phyloP scores from a whole-genome alignment of 2,797 vertebrate species.

The Gambelia wislizenii region DNA sequence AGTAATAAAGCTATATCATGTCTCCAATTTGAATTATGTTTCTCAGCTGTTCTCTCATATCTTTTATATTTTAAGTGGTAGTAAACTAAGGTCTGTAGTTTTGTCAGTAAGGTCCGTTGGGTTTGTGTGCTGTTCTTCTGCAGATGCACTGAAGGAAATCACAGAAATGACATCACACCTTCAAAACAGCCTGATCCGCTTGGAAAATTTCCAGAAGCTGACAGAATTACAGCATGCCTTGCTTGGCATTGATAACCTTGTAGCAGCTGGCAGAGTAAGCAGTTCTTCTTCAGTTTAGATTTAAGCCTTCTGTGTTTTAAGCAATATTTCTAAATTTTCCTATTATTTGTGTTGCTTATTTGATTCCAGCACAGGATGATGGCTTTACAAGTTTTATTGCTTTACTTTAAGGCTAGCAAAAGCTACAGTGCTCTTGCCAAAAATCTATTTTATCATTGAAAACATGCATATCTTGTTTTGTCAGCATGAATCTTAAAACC shows the following conservation, averaged over 20 bases:
- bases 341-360: conserved; percentile 3
- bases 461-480: background rate
- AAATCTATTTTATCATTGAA: background rate
- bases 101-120: background rate
- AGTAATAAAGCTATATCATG: rapidly evolving
- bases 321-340: background rate
- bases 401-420: background rate
- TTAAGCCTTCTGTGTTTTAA: background rate
- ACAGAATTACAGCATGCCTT: conserved; percentile 94
- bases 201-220: conserved; percentile 97
- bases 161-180: conserved; percentile 88
- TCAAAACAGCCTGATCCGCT: conserved; percentile 89
- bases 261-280: conserved; percentile 88
- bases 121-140: background rate
- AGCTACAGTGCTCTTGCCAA: background rate
- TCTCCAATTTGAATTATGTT: background rate
- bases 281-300: background rate
- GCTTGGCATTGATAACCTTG: conserved; percentile 90
- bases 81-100: background rate
- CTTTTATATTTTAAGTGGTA: background rate
- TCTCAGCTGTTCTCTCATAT: background rate
- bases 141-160: conserved; percentile 91
- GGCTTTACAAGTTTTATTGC: background rate
- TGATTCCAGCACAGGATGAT: background rate
- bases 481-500: background rate